A percentile compares a stretch with the other conserved stretches of the same genome.
Evolutionary conservation across 2,888 invertebrate species (phyloP).

Genomic region (Caenorhabditis plicata): DNA sequence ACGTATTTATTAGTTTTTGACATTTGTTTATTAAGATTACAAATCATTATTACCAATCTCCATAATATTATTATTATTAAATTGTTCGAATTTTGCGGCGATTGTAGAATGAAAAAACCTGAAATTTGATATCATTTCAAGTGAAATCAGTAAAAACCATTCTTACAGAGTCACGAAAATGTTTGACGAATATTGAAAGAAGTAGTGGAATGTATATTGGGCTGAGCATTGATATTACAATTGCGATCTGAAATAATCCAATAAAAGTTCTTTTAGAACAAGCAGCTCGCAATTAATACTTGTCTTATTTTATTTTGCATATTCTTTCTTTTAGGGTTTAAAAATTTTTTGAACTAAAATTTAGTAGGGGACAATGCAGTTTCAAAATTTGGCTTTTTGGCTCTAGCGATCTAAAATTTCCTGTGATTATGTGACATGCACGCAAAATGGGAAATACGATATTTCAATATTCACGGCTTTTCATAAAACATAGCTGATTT

Average conservation of each 20-base stretch:
- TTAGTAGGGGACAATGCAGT: too few relatives aligned
- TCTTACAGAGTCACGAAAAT: slow-evolving; percentile 28
- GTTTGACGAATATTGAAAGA: slow-evolving; percentile 23
- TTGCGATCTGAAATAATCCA: slow-evolving; percentile 22
- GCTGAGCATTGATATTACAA: slow-evolving; percentile 19
- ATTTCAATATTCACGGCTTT: too few relatives aligned
- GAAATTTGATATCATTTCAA: background rate
- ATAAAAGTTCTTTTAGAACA: slow-evolving; percentile 5
- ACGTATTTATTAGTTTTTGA: too few relatives aligned
- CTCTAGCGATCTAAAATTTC: too few relatives aligned
- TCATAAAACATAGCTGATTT: too few relatives aligned
- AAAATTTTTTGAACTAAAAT: too few relatives aligned
- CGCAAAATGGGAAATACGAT: too few relatives aligned
- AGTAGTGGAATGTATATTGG: slow-evolving; percentile 28
- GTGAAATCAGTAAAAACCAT: background rate
- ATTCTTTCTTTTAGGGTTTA: background rate
- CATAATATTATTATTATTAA: background rate
- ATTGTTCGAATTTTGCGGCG: slow-evolving; percentile 21
- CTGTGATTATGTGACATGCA: too few relatives aligned
- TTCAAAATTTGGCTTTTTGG: too few relatives aligned
- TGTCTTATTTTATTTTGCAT: background rate
- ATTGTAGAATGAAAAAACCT: slow-evolving; percentile 23
- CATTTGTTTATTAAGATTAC: slow-evolving; percentile 22
- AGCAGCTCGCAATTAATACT: background rate
- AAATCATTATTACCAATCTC: background rate